These are phyloP conservation scores for Chamaetylas fuelleborni DNA, from an alignment of 2,113 vertebrate species.

Conservation along the genomic window DNA sequence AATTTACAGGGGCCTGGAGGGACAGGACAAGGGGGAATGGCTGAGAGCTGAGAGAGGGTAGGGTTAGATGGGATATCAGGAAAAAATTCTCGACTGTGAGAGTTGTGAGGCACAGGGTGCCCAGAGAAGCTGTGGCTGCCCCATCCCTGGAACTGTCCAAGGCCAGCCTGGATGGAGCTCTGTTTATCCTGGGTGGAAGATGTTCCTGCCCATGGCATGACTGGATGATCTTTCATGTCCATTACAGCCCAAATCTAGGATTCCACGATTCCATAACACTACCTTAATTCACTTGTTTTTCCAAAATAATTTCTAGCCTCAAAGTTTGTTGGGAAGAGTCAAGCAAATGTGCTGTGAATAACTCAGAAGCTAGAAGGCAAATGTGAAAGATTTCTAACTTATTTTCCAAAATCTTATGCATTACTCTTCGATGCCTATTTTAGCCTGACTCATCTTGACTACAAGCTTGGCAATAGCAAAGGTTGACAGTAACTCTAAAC, in stretches of 20 bases:
- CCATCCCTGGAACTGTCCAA: neutral
- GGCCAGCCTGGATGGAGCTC: neutral
- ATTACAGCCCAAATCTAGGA: neutral
- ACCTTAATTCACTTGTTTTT: neutral
- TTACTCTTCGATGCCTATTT: slow-evolving; percentile 28
- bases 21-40: neutral
- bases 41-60: neutral
- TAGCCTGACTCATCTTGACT: slow-evolving; percentile 48
- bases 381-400: slow-evolving; percentile 42
- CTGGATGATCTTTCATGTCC: neutral
- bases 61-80: neutral
- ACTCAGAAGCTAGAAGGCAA: slow-evolving; percentile 46
- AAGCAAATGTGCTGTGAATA: slow-evolving; percentile 50
- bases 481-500: slow-evolving; percentile 34
- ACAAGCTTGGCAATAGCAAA: slow-evolving; percentile 45
- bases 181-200: neutral
- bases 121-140: neutral
- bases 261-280: neutral
- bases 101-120: neutral
- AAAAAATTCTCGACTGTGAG: neutral
- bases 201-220: neutral
- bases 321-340: neutral
- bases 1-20: neutral
- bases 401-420: slow-evolving; percentile 7
- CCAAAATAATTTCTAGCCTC: neutral